Evolutionary conservation across 1,140 invertebrate species (phyloP).

Genomic region (Stratiolaelaps scimitus): DNA sequence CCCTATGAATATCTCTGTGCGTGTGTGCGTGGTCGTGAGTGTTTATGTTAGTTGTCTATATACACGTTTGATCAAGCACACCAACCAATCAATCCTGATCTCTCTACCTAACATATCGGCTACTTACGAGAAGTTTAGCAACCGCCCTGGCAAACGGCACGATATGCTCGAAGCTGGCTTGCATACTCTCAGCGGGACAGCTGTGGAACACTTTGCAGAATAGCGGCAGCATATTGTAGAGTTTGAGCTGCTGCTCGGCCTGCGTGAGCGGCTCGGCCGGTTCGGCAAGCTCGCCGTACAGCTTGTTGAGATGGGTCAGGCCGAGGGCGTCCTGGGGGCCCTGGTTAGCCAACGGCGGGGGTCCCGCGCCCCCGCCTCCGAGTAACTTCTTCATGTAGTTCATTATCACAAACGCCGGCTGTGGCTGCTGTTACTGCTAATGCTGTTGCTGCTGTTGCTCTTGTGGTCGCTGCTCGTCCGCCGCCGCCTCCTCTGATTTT

Average conservation of each 20-base stretch:
- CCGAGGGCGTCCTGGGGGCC: conserved; percentile 49
- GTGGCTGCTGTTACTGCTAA: too few species aligned
- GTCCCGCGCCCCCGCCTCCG: conserved; percentile 28
- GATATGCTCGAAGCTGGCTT: conserved; percentile 39
- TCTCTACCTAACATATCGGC: too few species aligned
- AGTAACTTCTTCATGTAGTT: conserved; percentile 19
- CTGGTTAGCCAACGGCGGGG: conserved; percentile 32
- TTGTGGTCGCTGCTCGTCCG: too few species aligned
- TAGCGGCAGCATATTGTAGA: conserved; percentile 93
- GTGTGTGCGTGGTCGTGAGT: too few species aligned
- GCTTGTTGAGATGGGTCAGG: conserved; percentile 85
- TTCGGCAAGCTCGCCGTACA: conserved; percentile 85
- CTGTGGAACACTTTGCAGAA: conserved; percentile 75
- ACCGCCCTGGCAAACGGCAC: conserved; percentile 36
- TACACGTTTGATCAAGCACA: too few species aligned
- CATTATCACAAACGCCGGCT: too few species aligned
- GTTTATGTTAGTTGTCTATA: too few species aligned
- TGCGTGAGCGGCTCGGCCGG: conserved; percentile 63
- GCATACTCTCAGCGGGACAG: conserved; percentile 37
- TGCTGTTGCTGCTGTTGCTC: too few species aligned
- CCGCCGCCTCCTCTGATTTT: too few species aligned
- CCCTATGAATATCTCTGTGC: too few species aligned
- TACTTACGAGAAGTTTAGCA: conserved; percentile 37
- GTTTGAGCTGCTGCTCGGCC: conserved; percentile 73
- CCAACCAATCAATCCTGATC: too few species aligned